A percentile compares a stretch with the other conserved stretches of the same genome.
Conservation (phyloP, 2,797 vertebrate genomes). For the Sternotherus odoratus region DNA sequence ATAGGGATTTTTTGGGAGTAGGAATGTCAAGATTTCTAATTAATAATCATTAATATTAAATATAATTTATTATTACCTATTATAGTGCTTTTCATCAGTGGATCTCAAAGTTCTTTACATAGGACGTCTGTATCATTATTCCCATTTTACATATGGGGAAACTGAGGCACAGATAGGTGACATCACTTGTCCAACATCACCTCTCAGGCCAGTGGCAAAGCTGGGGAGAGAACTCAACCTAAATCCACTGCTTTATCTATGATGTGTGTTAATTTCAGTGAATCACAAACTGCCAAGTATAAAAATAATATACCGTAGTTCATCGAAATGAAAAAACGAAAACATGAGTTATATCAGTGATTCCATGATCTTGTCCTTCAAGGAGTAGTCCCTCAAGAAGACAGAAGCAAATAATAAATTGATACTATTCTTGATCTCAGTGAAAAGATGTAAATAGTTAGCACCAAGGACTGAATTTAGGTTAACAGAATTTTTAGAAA, state of each 20-base stretch:
- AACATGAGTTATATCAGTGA: slow-evolving; percentile 12
- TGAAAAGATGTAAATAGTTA: slow-evolving; percentile 23
- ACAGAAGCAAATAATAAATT: slow-evolving; percentile 61
- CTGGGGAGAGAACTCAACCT: neutral
- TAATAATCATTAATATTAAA: too few species aligned
- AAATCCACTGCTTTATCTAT: neutral
- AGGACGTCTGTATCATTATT: neutral
- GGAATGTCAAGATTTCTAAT: neutral
- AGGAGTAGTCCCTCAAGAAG: slow-evolving; percentile 42
- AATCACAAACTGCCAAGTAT: slow-evolving; percentile 53
- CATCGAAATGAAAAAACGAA: slow-evolving; percentile 22
- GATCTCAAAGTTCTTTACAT: too few species aligned
- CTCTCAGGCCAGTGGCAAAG: neutral
- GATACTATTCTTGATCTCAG: slow-evolving; percentile 50
- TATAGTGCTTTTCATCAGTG: too few species aligned
- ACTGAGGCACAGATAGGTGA: neutral
- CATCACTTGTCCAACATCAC: neutral
- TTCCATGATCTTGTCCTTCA: slow-evolving; percentile 46
- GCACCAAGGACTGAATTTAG: slow-evolving; percentile 48
- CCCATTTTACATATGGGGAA: neutral
- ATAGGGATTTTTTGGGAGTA: slow-evolving; percentile 14
- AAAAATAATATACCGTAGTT: slow-evolving; percentile 29
- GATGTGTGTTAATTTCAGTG: slow-evolving; percentile 36
- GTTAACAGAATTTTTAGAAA: slow-evolving; percentile 45
- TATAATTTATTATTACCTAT: too few species aligned